Base-by-base conservation (phyloP, 2,888 invertebrate genomes). In the Pocota personata region DNA sequence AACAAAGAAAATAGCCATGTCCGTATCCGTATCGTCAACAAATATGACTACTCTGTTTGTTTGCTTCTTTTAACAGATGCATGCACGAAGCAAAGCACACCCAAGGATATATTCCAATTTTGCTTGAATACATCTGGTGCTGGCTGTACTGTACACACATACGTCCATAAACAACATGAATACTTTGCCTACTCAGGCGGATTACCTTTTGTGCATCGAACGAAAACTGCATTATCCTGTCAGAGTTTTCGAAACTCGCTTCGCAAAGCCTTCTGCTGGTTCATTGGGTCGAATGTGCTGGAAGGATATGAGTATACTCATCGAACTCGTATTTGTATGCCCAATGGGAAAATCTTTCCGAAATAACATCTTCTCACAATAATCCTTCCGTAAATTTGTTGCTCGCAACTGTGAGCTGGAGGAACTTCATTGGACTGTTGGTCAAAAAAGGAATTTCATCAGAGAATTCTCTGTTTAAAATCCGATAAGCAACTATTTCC, bases 201-300 rank as follows among this genome's bases (percentile, higher is more conserved):
- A 79, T 84, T 79, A 78, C 69, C 69, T 58, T 79, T 71, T 79
- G 79, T 84, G 71, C 64, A 69, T 84, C 43, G 73, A 69, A 67
- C 46, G 71, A 58, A 79, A 75, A 80, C 58, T 75, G 40, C 75
- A 84, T 84, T 84, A 84, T 79, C 79, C 79, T 84, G 71, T 64
- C 75, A 69, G 69, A 43, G 55, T 27, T 73, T 78, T 67, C 58
- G 32, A 58, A 73, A 50, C 43, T 32, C 57, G 14, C 50, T 43
- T 62, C 16, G 27, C 21, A 57, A 57, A 58, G 30, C 40, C 43
- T 64, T 66, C 64, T 66, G 75, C 48, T 69, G 67, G 77, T 77
- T 77, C 67, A 77, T 43, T 77, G 77, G 50, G 48, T 76, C 48
- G 43, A 60, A 52, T 60, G 35, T 60, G 55, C 75, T 64, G n/a